Conservation (phyloP, 1,140 invertebrate species). For the Eubasilissa regina region DNA sequence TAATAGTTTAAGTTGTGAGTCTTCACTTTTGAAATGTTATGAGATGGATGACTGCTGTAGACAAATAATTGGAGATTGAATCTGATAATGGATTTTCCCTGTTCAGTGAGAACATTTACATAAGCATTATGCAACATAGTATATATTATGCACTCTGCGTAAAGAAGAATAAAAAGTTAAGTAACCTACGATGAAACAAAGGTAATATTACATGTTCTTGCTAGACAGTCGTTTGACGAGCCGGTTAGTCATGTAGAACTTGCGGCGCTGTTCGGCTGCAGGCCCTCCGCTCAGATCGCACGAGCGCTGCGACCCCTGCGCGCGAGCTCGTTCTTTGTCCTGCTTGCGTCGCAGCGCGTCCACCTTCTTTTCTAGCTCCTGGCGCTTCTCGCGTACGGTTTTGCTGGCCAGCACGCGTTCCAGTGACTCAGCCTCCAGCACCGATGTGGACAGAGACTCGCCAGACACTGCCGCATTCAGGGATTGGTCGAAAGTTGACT, state of each 20-base stretch:
- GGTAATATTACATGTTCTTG: conserved; percentile 85
- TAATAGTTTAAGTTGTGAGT: too few relatives aligned
- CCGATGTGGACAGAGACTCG: conserved; percentile 71
- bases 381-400: conserved; percentile 84
- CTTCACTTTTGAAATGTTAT: too few relatives aligned
- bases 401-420: conserved; percentile 88
- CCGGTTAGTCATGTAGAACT: conserved; percentile 82
- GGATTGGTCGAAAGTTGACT: conserved; percentile 53
- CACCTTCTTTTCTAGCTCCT: conserved; percentile 90
- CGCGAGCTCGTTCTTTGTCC: conserved; percentile 80
- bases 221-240: conserved; percentile 85
- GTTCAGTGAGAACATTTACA: too few relatives aligned
- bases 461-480: conserved; percentile 48
- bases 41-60: too few relatives aligned
- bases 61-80: too few relatives aligned
- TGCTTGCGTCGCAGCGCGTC: conserved; percentile 88
- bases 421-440: conserved; percentile 82
- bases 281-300: conserved; percentile 72
- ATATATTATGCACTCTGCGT: too few relatives aligned
- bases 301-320: conserved; percentile 74
- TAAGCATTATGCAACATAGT: too few relatives aligned
- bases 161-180: too few relatives aligned
- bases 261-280: conserved; percentile 76
- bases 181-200: too few relatives aligned
- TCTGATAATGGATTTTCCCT: too few relatives aligned